Conservation (phyloP, 2,888 invertebrate species). For the Caenorhabditis afra region DNA sequence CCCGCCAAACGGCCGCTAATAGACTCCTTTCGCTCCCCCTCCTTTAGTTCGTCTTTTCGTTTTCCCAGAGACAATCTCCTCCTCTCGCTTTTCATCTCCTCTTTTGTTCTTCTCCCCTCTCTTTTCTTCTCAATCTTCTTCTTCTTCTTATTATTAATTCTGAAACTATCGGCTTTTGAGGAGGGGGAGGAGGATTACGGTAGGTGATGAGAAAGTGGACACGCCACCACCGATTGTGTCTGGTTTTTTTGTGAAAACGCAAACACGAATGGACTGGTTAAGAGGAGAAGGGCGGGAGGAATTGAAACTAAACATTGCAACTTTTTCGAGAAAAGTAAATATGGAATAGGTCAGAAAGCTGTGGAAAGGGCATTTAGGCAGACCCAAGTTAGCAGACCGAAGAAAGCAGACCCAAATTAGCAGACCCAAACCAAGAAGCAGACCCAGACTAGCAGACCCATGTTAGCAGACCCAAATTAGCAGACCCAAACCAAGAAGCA, state of each 20-base stretch:
- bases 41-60: not conserved
- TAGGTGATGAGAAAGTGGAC: not conserved
- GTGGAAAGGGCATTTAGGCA: not conserved
- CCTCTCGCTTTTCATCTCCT: not conserved
- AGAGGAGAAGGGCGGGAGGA: not conserved
- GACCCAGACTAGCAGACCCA: not conserved
- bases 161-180: no score
- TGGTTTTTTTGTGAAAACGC: no score
- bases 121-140: no score
- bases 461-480: not conserved
- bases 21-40: not conserved
- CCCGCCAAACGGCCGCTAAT: slow-evolving; percentile 3
- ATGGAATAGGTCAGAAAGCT: not conserved
- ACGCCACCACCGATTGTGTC: no score
- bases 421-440: not conserved
- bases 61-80: not conserved
- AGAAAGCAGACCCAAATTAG: not conserved
- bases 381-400: not conserved
- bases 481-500: no score
- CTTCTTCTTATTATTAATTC: no score
- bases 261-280: not conserved
- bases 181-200: no score
- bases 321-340: not conserved
- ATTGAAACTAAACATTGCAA: not conserved
- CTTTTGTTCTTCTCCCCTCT: not conserved